These are phyloP conservation scores for Todus mexicanus DNA, from an alignment of 2,797 vertebrate genomes.

Conservation along the genomic window DNA sequence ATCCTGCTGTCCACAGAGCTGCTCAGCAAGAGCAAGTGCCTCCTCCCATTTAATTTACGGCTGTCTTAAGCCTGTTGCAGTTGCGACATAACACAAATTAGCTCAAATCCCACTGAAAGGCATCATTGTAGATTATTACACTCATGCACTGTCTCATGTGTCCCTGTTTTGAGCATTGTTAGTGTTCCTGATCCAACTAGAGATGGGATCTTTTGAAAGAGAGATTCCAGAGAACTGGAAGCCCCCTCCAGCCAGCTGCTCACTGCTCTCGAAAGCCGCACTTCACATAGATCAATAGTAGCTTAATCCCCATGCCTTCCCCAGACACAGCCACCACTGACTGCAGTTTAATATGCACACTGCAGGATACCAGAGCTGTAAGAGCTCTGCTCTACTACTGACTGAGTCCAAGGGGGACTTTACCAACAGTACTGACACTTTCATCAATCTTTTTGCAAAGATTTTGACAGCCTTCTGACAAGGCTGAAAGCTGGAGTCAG, in stretches of 20 bases:
- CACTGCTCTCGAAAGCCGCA: not conserved
- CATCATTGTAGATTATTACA: not conserved
- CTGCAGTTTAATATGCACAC: not conserved
- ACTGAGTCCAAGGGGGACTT: not conserved
- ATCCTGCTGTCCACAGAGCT: not conserved
- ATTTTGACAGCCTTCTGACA: not conserved
- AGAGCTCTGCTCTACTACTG: not conserved
- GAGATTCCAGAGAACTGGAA: not conserved
- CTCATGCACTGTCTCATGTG: rapidly evolving
- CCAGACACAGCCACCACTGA: not conserved
- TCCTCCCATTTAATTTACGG: not conserved
- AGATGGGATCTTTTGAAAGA: not conserved
- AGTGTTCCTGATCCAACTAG: not conserved
- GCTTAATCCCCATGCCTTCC: not conserved
- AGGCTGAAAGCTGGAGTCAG: not conserved
- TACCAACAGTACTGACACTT: not conserved
- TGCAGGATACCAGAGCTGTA: not conserved
- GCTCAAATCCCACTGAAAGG: not conserved
- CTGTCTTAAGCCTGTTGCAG: not conserved
- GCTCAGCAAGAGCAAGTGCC: not conserved
- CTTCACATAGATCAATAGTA: not conserved
- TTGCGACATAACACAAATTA: not conserved
- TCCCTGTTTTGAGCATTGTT: not conserved
- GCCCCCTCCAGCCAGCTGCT: not conserved
- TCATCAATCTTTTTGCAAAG: not conserved